Conservation (phyloP, 2,797 vertebrate genomes). For the Melanotaenia parkinsoni region DNA sequence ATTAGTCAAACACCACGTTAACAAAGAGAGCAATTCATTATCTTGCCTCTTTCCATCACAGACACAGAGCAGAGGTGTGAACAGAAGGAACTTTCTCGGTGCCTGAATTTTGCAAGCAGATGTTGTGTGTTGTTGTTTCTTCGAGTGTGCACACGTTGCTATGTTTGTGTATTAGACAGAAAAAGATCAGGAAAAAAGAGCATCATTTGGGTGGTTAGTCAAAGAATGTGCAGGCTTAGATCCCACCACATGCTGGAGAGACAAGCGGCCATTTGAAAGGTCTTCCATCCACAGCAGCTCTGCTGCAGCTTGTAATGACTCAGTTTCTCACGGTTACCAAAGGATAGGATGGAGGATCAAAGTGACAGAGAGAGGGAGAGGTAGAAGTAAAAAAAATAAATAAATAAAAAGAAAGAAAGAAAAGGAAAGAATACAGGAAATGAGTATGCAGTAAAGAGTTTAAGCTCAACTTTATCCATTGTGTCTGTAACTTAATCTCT, state of each 20-base stretch:
- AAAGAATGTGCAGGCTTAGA: constrained; percentile 48
- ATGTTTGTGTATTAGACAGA: constrained; percentile 23
- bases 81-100: constrained; percentile 75
- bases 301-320: constrained; percentile 47
- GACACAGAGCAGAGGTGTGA: constrained; percentile 50
- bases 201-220: constrained; percentile 50
- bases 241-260: constrained; percentile 47
- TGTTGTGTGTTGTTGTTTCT: constrained; percentile 64
- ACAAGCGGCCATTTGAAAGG: constrained; percentile 52
- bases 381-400: constrained; percentile 27
- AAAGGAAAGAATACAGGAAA: constrained; percentile 52
- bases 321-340: constrained; percentile 60
- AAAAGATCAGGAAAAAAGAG: constrained; percentile 44
- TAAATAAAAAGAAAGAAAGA: neutral
- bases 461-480: constrained; percentile 70
- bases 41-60: constrained; percentile 37
- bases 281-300: constrained; percentile 34
- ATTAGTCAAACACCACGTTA: constrained; percentile 74
- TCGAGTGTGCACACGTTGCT: neutral
- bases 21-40: constrained; percentile 66
- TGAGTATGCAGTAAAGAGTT: constrained; percentile 65
- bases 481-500: constrained; percentile 70
- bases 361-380: constrained; percentile 44
- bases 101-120: constrained; percentile 69
- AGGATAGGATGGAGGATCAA: constrained; percentile 55